These are phyloP conservation scores for Ferrisia virgata DNA, from an alignment of 2,888 invertebrate species.

Conservation along the genomic window DNA sequence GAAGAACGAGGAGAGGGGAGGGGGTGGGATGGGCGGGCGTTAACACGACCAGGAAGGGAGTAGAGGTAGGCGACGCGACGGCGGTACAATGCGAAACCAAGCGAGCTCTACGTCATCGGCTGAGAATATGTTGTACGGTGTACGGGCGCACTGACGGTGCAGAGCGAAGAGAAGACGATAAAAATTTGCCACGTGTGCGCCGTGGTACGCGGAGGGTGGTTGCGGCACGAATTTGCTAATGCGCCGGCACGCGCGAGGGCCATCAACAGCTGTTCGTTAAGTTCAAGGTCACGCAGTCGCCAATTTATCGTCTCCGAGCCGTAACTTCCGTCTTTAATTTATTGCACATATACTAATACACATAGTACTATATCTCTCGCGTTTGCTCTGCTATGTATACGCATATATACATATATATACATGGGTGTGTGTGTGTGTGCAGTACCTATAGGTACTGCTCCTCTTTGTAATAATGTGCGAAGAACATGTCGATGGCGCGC, in stretches of 20 bases:
- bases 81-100: neutral
- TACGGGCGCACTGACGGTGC: too few relatives aligned
- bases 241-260: conserved; percentile 45
- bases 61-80: neutral
- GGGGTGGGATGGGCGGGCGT: too few relatives aligned
- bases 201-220: conserved; percentile 37
- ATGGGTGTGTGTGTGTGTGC: too few relatives aligned
- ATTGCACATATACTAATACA: conserved; percentile 34
- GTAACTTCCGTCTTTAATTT: conserved; percentile 46
- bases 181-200: conserved; percentile 41
- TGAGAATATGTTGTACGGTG: too few relatives aligned
- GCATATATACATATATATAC: neutral
- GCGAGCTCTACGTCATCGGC: conserved; percentile 15
- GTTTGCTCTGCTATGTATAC: neutral
- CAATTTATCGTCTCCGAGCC: conserved; percentile 45
- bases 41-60: too few relatives aligned
- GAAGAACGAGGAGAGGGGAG: neutral
- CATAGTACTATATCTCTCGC: too few relatives aligned
- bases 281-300: conserved; percentile 45
- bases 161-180: conserved; percentile 42
- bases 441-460: too few relatives aligned
- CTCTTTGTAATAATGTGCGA: too few relatives aligned
- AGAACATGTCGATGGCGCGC: neutral
- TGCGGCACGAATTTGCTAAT: conserved; percentile 41
- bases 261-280: conserved; percentile 45